Conservation (phyloP, 2,113 vertebrate species). For the Sapajus apella region DNA sequence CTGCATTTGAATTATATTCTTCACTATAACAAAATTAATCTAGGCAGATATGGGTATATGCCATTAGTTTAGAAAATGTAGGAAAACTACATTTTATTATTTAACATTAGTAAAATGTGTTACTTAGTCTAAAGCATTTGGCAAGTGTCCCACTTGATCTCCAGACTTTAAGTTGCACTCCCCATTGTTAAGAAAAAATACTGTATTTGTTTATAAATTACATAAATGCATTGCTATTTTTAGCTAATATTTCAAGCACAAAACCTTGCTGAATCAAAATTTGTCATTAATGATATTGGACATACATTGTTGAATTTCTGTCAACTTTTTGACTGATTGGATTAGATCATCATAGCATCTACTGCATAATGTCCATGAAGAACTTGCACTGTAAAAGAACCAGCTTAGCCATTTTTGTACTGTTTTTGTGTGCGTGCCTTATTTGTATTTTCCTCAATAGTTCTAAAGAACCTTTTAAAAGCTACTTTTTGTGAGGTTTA, state of each 20-base stretch:
- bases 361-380: not conserved
- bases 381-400: not conserved
- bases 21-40: not conserved
- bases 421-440: not conserved
- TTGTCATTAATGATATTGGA: constrained; percentile 15
- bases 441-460: not conserved
- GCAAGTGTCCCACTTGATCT: not conserved
- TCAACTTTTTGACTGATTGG: constrained; percentile 20
- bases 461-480: not conserved
- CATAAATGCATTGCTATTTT: not conserved
- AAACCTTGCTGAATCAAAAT: not conserved
- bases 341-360: not conserved
- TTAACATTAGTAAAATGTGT: not conserved
- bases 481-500: not conserved
- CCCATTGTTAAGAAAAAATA: not conserved
- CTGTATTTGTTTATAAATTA: not conserved
- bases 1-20: not conserved
- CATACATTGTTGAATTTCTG: not conserved
- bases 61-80: not conserved
- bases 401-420: not conserved
- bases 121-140: not conserved
- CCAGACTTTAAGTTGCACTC: not conserved
- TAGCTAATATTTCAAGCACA: constrained; percentile 10
- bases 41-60: not conserved
- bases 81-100: not conserved